A percentile compares a stretch with the other conserved stretches of the same genome.
These are phyloP conservation scores for Periophthalmodon schlosseri DNA, from an alignment of 2,113 vertebrate species.

Conservation along the genomic window DNA sequence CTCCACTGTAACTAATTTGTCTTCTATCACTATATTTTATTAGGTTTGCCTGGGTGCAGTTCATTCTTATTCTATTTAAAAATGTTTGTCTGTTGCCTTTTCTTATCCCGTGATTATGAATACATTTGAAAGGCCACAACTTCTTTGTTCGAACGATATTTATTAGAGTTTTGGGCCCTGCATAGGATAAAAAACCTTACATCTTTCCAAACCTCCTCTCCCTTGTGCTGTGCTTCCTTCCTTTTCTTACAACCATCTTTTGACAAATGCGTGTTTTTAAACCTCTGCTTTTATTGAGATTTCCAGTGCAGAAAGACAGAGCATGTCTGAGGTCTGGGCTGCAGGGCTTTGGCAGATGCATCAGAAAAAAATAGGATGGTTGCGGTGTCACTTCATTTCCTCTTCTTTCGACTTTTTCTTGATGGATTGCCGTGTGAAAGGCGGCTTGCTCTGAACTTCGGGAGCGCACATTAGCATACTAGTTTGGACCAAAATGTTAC, in stretches of 20 bases:
- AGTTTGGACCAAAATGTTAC: conserved; percentile 20
- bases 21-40: not conserved
- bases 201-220: not conserved
- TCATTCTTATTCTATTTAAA: too few relatives aligned
- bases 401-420: conserved; percentile 44
- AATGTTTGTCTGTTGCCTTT: too few relatives aligned
- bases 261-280: conserved; percentile 2
- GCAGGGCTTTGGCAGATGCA: conserved; percentile 52
- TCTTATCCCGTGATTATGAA: too few relatives aligned
- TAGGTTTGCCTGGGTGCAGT: not conserved
- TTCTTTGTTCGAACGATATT: too few relatives aligned
- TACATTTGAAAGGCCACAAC: too few relatives aligned
- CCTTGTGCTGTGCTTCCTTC: not conserved
- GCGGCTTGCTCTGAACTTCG: conserved; percentile 16
- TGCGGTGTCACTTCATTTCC: conserved; percentile 60
- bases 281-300: conserved; percentile 3
- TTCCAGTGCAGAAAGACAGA: conserved; percentile 24
- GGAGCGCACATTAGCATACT: conserved; percentile 16
- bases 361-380: conserved; percentile 51
- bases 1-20: not conserved
- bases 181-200: not conserved
- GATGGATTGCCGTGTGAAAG: conserved; percentile 62
- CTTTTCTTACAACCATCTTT: conserved; percentile 5
- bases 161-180: not conserved
- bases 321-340: conserved; percentile 40